A percentile compares a stretch with the other conserved stretches of the same genome.
These are phyloP conservation scores for Chelonus formosanus DNA, from an alignment of 2,888 invertebrate species.

Conservation along the genomic window DNA sequence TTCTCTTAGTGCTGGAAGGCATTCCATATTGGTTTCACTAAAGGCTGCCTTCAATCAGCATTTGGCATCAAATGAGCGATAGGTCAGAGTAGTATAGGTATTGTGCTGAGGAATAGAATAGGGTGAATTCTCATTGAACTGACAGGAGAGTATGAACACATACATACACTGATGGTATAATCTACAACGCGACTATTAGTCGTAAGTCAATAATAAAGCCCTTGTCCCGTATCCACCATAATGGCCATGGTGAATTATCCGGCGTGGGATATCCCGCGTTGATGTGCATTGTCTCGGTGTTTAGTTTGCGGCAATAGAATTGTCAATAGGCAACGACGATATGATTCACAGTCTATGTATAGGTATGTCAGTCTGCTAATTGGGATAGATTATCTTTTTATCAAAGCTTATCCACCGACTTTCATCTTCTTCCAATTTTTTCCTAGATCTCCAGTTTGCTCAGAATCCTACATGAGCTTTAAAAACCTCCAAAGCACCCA, in stretches of 20 bases:
- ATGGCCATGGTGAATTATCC: constrained; percentile 58
- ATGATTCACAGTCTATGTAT: constrained; percentile 11
- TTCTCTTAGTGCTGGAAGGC: constrained; percentile 20
- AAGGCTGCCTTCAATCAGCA: constrained; percentile 48
- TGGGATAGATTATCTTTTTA: constrained; percentile 51
- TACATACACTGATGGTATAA: constrained; percentile 42
- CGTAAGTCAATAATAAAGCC: constrained; percentile 64
- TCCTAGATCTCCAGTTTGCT: too few relatives aligned
- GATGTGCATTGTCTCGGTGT: constrained; percentile 30
- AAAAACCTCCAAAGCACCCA: too few relatives aligned
- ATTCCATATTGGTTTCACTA: constrained; percentile 36
- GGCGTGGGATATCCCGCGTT: constrained; percentile 45
- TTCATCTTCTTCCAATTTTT: too few relatives aligned
- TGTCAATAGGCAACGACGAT: constrained; percentile 44
- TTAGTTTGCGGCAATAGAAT: constrained; percentile 52
- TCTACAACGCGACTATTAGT: constrained; percentile 61
- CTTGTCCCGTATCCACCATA: constrained; percentile 55
- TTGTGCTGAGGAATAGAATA: constrained; percentile 26
- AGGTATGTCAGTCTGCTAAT: constrained; percentile 50
- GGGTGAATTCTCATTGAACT: constrained; percentile 18
- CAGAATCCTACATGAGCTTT: too few relatives aligned
- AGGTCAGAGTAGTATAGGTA: constrained; percentile 43
- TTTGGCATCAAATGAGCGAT: constrained; percentile 55
- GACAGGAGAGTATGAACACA: constrained; percentile 21
- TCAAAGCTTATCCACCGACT: background rate